These are phyloP conservation scores for Arenaria interpres DNA, from an alignment of 2,113 vertebrate species.

Conservation along the genomic window DNA sequence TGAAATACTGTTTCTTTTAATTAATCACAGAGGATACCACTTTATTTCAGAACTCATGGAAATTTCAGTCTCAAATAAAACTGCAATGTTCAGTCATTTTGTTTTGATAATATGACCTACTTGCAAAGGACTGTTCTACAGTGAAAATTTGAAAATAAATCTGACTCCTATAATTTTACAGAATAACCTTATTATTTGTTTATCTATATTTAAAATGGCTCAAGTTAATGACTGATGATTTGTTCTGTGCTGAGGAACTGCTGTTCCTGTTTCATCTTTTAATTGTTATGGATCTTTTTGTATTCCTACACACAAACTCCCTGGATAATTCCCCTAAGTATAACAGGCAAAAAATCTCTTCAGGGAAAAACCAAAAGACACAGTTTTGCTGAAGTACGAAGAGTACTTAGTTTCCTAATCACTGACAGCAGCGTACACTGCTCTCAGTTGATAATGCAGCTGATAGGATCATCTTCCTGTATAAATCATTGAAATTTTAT, in stretches of 20 bases:
- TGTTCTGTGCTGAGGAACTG: background rate
- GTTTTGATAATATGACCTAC: background rate
- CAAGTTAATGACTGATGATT: background rate
- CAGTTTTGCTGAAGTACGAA: background rate
- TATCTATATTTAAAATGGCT: background rate
- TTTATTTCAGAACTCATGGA: background rate
- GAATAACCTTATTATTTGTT: background rate
- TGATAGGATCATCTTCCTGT: background rate
- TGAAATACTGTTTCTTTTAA: background rate
- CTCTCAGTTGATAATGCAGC: background rate
- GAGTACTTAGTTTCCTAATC: background rate
- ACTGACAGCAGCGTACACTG: background rate
- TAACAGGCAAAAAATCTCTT: background rate
- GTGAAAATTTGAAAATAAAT: background rate
- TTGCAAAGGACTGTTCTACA: background rate
- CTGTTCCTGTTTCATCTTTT: background rate
- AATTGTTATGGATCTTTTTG: background rate
- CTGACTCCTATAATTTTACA: background rate
- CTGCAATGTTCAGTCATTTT: background rate
- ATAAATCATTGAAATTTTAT: background rate
- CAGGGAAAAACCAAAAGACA: background rate
- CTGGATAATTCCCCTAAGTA: background rate
- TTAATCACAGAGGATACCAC: background rate
- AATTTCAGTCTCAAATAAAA: background rate
- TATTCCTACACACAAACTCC: background rate